Evolutionary conservation across 2,888 invertebrate species (phyloP).

Genomic region (Odontocolon sp.): DNA sequence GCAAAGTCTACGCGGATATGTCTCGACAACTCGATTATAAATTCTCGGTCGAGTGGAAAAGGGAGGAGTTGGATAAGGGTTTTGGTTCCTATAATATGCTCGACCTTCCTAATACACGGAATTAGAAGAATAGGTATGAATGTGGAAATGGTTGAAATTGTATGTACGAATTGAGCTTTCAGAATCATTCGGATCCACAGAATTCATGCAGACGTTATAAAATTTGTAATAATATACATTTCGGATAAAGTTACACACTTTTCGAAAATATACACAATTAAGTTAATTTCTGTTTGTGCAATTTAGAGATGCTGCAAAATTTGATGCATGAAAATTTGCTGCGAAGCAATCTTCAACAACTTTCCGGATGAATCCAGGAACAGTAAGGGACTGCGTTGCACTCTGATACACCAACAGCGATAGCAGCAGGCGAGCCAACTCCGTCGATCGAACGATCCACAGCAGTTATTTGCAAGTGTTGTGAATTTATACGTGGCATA

Average conservation of each 20-base stretch:
- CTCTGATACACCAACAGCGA: background rate
- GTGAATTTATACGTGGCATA: conserved; percentile 74
- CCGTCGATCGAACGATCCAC: conserved; percentile 70
- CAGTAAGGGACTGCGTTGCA: background rate
- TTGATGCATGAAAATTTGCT: background rate
- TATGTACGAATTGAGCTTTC: too few relatives aligned
- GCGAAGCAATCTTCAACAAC: background rate
- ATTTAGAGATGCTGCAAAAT: background rate
- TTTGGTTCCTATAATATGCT: background rate
- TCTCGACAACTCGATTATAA: background rate
- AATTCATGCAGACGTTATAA: too few relatives aligned
- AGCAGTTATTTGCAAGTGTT: conserved; percentile 75
- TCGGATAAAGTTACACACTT: too few relatives aligned
- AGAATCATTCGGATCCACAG: too few relatives aligned
- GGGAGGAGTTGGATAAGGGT: conserved; percentile 10
- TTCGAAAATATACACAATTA: too few relatives aligned
- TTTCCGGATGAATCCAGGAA: background rate
- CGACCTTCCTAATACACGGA: background rate
- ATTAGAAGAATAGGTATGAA: background rate
- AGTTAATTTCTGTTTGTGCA: too few relatives aligned
- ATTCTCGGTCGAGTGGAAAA: background rate
- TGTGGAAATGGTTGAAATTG: background rate
- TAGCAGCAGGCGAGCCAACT: conserved; percentile 51
- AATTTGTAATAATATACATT: too few relatives aligned
- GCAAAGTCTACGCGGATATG: background rate